Evolutionary conservation across 1,140 invertebrate species (phyloP), one percentile per base, ranked within the genome.

Genomic region (Zaprionus taronus): DNA sequence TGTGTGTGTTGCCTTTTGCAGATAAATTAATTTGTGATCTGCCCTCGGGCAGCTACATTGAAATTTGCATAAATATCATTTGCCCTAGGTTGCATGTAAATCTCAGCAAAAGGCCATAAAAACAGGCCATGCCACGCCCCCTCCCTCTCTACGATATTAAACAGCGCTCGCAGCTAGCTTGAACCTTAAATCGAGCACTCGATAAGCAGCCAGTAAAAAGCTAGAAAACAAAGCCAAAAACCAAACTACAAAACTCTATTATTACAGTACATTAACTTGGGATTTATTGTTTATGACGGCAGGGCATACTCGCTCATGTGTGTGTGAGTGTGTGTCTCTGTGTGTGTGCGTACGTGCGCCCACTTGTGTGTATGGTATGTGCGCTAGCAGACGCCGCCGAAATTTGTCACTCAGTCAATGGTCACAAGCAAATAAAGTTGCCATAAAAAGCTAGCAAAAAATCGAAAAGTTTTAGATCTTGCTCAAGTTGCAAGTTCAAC

Each of bases 51-150:
- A 72, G 65, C 83, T 84, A 62, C 83, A 89, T 75, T 69, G 74
- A 64, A 83, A 87, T 87, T 87, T 87, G 84, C 84, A 87, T 87
- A 87, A 89, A 84, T 85, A 87, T 89, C 83, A 84, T 89, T 87
- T 87, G 77, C 73, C 66, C 49, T 72, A 70, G 84, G 56, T 65
- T 72, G 70, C 72, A 71, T 58, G 72, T 87, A 80, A 87, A 86
- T 86, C 84, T 68, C 47, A 26, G 55, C 57, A 51, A 15, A 15
- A 51, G 20, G 14, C 24, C 41, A 63, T 62, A 72, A 73, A 64
- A 77, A 64, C 47, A 20, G 24, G 20, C 11, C 47, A 12, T 11
- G 17, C 47, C 47, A 22, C 3, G n/a, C 22, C 20, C 20, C 9
- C 17, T 6, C 47, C 9, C 12, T 4, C 47, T 28, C 26, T 7